phyloP scores from a whole-genome alignment of 1,140 invertebrate genomes.

The Bicyclus anynana region DNA sequence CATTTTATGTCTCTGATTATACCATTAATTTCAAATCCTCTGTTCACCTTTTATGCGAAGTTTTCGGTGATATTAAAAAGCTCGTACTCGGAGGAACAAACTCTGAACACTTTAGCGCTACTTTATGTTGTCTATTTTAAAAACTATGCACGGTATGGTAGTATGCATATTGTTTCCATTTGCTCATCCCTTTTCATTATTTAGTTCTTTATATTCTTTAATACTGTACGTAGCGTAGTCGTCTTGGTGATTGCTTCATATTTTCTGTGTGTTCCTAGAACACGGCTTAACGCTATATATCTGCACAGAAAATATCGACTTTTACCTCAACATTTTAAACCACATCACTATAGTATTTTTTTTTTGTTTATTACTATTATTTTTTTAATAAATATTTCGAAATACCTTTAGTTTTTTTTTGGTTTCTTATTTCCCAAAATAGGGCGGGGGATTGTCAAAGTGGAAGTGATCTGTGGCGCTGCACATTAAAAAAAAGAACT shows the following conservation, averaged over 20 bases:
- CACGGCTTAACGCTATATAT: slow-evolving; percentile 20
- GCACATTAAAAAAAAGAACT: slow-evolving; percentile 60
- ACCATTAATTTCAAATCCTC: no score
- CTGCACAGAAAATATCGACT: slow-evolving; percentile 34
- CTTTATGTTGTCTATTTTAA: slow-evolving; percentile 21
- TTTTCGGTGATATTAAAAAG: not conserved
- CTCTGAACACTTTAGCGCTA: not conserved
- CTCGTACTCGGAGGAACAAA: not conserved
- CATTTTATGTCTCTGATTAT: no score
- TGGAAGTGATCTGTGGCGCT: slow-evolving; percentile 66
- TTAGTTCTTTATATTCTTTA: slow-evolving; percentile 33
- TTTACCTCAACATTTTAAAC: slow-evolving; percentile 32
- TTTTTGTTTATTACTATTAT: slow-evolving; percentile 59
- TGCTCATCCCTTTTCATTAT: slow-evolving; percentile 40
- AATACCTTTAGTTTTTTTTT: slow-evolving; percentile 48
- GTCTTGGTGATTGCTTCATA: slow-evolving; percentile 18
- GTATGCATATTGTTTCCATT: slow-evolving; percentile 50
- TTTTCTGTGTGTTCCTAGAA: slow-evolving; percentile 25
- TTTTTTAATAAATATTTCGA: slow-evolving; percentile 60
- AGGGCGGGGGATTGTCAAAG: slow-evolving; percentile 70
- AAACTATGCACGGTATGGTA: slow-evolving; percentile 55
- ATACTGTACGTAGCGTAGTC: slow-evolving; percentile 24
- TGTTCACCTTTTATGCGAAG: no score
- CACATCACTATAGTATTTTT: slow-evolving; percentile 35
- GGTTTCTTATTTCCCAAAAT: slow-evolving; percentile 45